phyloP scores from a whole-genome alignment of 2,797 vertebrate genomes.

The Astyanax mexicanus region DNA sequence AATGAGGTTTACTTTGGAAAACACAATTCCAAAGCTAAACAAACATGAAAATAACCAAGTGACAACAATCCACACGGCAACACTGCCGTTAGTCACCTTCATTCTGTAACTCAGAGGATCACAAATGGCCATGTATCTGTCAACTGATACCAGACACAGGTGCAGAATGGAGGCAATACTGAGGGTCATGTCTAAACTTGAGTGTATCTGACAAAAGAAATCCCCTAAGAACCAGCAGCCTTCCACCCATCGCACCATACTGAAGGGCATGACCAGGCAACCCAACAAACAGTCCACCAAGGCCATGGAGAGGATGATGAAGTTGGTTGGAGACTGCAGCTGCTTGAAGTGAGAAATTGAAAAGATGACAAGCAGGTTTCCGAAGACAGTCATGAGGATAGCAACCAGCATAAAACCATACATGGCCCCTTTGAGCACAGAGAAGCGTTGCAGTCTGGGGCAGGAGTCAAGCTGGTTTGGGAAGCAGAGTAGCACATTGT shows the following conservation, averaged over 20 bases:
- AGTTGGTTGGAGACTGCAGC: constrained; percentile 50
- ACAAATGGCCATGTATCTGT: constrained; percentile 60
- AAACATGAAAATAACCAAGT: constrained; percentile 51
- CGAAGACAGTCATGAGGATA: constrained; percentile 56
- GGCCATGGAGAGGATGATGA: constrained; percentile 56
- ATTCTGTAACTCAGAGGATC: constrained; percentile 56
- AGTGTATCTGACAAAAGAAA: constrained; percentile 59
- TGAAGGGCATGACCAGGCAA: constrained; percentile 61
- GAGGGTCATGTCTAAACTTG: constrained; percentile 58
- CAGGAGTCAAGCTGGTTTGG: constrained; percentile 24
- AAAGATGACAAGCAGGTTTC: constrained; percentile 59
- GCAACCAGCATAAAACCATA: constrained; percentile 35
- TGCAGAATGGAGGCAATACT: constrained; percentile 58
- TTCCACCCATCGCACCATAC: constrained; percentile 59
- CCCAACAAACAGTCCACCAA: constrained; percentile 57
- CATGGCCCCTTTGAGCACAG: constrained; percentile 6
- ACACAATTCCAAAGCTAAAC: constrained; percentile 57
- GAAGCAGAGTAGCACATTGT: constrained; percentile 3
- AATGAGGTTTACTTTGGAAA: constrained; percentile 53
- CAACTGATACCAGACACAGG: constrained; percentile 59
- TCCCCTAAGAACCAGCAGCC: constrained; percentile 63
- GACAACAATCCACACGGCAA: constrained; percentile 8
- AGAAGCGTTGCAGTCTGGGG: not conserved
- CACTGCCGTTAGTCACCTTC: constrained; percentile 43
- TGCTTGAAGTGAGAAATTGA: constrained; percentile 53